Base-by-base conservation (phyloP, 2,888 invertebrate species). In the Drosophila anceps region DNA sequence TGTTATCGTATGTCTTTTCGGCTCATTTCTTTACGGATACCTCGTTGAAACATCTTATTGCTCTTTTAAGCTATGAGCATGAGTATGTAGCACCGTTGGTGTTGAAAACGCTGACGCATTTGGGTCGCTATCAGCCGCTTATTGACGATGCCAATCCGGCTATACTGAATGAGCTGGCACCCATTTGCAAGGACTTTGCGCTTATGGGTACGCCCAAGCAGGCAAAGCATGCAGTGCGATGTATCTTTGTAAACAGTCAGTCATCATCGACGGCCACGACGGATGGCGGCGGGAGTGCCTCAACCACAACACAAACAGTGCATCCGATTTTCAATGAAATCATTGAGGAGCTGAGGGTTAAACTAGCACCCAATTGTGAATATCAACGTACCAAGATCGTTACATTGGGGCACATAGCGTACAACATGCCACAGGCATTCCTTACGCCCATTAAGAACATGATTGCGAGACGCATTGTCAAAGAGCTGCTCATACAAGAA, bases 311-410 rank as follows among this genome's bases (percentile, higher is more conserved):
- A 15, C 87, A 89, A 64, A 91, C 89, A 24, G 88, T 95, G 95
- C 90, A 96, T 82, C 95, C 95, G 62, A 95, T 97, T 81, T 98
- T 98, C 93, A 96, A 96, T 3, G 96, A 96, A 84, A 96, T 98
- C 82, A 94, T 98, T 89, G 97, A 98, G 84, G 95, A 95, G 67
- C 94, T 97, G 67, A 96, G 96, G 90, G 93, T 95, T 12, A 96
- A 97, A 43, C 93, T 98, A 44, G 95, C 94, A 54, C 96, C 96
- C 0, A 95, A 95, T 61, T 96, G 96, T 65, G 95, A 95, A 51
- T 95, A 97, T 93, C 98, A 98, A 93, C 95, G 98, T 89, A 98
- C 98, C 24, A 97, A 98, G 68, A 97, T 99, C 82, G 98, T 99
- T 7, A 96, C 98, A 0, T 94, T 99, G 61, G 99, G 99, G 1